A percentile compares a stretch with the other conserved stretches of the same genome.
phyloP scores from a whole-genome alignment of 2,797 vertebrate genomes.

The Cygnus olor region DNA sequence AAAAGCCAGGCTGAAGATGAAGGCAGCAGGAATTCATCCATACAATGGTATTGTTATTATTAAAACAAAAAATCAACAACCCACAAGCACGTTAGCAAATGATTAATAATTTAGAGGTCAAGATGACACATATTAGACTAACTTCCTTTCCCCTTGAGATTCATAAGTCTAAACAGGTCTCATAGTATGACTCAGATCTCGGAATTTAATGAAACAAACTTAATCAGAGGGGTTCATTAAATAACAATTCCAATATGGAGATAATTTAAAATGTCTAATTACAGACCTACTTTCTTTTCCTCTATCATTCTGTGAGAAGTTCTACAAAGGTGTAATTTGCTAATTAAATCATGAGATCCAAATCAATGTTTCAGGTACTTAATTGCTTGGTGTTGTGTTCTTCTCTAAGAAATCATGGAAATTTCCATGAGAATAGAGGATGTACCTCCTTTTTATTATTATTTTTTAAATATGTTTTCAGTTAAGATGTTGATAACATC shows the following conservation, averaged over 20 bases:
- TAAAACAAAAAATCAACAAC: background rate
- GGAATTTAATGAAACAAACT: constrained; percentile 45
- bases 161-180: constrained; percentile 46
- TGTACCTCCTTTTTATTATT: background rate
- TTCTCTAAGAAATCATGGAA: constrained; percentile 39
- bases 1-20: background rate
- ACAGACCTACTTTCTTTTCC: constrained; percentile 37
- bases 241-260: constrained; percentile 33
- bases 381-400: background rate
- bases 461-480: background rate
- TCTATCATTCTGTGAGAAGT: background rate
- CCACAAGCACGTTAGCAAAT: background rate
- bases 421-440: constrained; percentile 20
- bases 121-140: background rate
- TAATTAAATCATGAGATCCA: constrained; percentile 28
- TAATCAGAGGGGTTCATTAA: constrained; percentile 58
- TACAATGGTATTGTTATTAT: background rate
- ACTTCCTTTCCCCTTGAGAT: background rate
- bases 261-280: constrained; percentile 54
- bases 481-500: background rate
- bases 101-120: background rate
- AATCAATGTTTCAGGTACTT: background rate
- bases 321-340: constrained; percentile 33
- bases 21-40: background rate
- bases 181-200: constrained; percentile 41